These are phyloP conservation scores for Scartelaos histophorus DNA, from an alignment of 2,113 vertebrate species.

Conservation along the genomic window DNA sequence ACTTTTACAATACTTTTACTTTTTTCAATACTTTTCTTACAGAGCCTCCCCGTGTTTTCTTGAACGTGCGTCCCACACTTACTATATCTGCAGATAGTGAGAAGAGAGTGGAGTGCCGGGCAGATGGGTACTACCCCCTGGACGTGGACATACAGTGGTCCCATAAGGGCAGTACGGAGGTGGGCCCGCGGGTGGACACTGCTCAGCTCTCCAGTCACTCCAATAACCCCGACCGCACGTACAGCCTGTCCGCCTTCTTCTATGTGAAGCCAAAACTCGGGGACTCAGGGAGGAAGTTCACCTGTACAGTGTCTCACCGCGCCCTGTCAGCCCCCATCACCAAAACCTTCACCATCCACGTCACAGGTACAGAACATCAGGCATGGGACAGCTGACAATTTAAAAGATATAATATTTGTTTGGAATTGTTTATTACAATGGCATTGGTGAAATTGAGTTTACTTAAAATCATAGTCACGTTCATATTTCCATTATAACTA, in stretches of 20 bases:
- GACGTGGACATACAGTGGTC: background rate
- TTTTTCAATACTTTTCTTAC: background rate
- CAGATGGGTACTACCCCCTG: constrained; percentile 15
- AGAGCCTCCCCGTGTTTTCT: background rate
- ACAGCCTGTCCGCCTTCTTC: constrained; percentile 74
- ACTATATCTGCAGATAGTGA: background rate
- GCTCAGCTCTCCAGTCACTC: constrained; percentile 74
- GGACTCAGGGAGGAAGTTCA: constrained; percentile 64
- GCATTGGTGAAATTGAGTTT: no score
- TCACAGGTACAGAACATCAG: constrained; percentile 51
- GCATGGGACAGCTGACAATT: no score
- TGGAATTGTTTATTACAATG: no score
- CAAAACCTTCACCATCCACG: constrained; percentile 71
- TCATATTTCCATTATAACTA: no score
- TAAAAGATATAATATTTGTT: no score
- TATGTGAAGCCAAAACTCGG: constrained; percentile 57
- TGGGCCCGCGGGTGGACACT: constrained; percentile 70
- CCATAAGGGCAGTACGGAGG: constrained; percentile 72
- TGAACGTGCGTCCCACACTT: background rate
- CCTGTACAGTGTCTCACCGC: constrained; percentile 74
- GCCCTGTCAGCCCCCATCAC: constrained; percentile 70
- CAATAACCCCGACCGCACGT: constrained; percentile 70
- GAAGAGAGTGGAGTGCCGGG: constrained; percentile 21
- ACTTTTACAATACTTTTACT: background rate
- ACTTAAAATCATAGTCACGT: no score